Evolutionary conservation across 2,888 invertebrate species (phyloP).

Genomic region (Bibio marci): DNA sequence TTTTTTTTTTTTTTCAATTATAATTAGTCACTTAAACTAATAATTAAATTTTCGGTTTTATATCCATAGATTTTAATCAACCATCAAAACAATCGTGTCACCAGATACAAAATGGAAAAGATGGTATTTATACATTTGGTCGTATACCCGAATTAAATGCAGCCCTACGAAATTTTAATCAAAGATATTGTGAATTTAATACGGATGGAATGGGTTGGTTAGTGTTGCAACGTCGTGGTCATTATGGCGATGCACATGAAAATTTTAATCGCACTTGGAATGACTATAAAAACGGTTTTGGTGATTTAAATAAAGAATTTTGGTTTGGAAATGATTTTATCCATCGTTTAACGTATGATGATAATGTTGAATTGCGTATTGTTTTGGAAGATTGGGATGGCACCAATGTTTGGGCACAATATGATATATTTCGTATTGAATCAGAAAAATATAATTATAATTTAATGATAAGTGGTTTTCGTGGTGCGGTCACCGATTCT

Average conservation of each 20-base stretch:
- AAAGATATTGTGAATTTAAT: slow-evolving; percentile 32
- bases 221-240: slow-evolving; percentile 32
- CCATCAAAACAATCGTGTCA: too few species aligned
- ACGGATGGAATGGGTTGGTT: slow-evolving; percentile 36
- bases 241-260: slow-evolving; percentile 1
- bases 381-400: slow-evolving; percentile 35
- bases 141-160: slow-evolving; percentile 7
- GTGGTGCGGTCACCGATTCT: slow-evolving; percentile 35
- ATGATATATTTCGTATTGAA: slow-evolving; percentile 27
- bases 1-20: too few species aligned
- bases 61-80: too few species aligned
- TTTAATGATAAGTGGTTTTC: slow-evolving; percentile 31
- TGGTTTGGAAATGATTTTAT: slow-evolving; percentile 42
- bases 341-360: slow-evolving; percentile 27
- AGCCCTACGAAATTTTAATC: slow-evolving; percentile 26
- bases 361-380: slow-evolving; percentile 30
- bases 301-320: slow-evolving; percentile 33
- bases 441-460: slow-evolving; percentile 30
- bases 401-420: slow-evolving; percentile 33
- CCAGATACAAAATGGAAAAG: too few species aligned
- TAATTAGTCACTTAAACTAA: too few species aligned
- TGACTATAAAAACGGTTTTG: slow-evolving; percentile 39
- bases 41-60: too few species aligned
- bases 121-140: too few species aligned
- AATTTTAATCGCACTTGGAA: slow-evolving; percentile 35